Evolutionary conservation across 2,888 invertebrate species (phyloP), one percentile per base, ranked within the genome.

Genomic region (Habrosyne pyritoides): DNA sequence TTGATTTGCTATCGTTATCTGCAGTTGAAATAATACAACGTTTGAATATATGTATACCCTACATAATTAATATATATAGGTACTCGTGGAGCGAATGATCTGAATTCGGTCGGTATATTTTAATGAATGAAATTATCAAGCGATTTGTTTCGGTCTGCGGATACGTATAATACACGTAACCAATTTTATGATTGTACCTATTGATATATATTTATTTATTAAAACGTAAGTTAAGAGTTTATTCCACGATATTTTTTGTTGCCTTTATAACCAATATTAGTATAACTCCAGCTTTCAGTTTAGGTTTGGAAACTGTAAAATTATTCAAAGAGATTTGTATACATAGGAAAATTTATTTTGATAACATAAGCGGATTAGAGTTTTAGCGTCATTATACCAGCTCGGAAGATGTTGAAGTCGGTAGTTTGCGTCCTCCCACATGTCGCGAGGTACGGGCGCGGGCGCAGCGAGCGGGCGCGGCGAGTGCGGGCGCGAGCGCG

Each of bases 361-460:
- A 73, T 59, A 71, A 75, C 74, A 69, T 81, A 78, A 83, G 78
- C 73, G 77, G 76, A 79, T 83, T 80, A 80, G 77, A 73, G 83
- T 83, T 80, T 84, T 80, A 77, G 76, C 79, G 73, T 73, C 73
- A 63, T 69, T 76, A 67, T 66, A 61, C 65, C 63, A 56, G 68
- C 61, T 65, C 57, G 64, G 64, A 60, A 70, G 66, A 65, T 69
- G 71, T 69, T 77, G 71, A 73, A 77, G 74, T 72, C 69, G 70
- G 68, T 71, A 74, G 76, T 83, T 76, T 71, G 76, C 67, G 69
- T 74, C 69, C 70, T 55, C 69, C 66, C 55, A 68, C 71, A 60
- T 59, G 24, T 6, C 24, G 52, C 46, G 30, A 28, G 53, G 54
- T 24, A 61, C 60, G 47, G 52, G 55, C 52, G 55, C 52, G 54